Evolutionary conservation across 2,888 invertebrate species (phyloP), one percentile per base, ranked within the genome.

Genomic region (Drosophila birchii): DNA sequence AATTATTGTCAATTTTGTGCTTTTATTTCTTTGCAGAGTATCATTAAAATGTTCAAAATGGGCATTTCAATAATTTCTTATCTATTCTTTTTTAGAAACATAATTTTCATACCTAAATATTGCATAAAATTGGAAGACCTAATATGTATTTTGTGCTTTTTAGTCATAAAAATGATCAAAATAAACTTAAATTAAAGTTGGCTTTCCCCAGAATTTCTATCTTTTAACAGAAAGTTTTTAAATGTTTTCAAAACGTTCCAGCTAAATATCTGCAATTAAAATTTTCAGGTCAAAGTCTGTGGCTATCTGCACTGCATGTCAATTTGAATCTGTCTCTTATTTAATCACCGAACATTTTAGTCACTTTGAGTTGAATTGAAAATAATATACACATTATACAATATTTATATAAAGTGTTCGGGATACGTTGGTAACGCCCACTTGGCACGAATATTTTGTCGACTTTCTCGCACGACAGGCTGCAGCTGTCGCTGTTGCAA

Each of bases 391-490:
- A 64, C 45, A 56, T 62, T 51, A 63, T 38, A 56, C 43, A 38
- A 53, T 38, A 45, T 54, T 51, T 63, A 66, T 59, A 74, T 64
- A 56, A 43, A 51, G 36, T 56, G 57, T 32, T 51, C 67, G 32
- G 51, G 59, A 70, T 61, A 29, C 58, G 57, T 59, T 68, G 85
- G 85, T 39, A 60, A 81, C 83, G 83, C 83, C 82, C 86, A 79
- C 44, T 64, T 53, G 34, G 44, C 45, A 69, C 72, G 45, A 56
- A 57, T 47, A 34, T 67, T 54, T 29, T 43, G 45, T 38, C 39
- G 56, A 44, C 43, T 59, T 54, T 44, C n/a, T 12, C 29, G 29
- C 55, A 44, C 34, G 32, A 56, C 29, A 41, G 20, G 49, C 44
- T 57, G 63, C 72, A 72, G 49, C 72, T 62, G 72, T 49, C 51